Percentiles rank a stretch among this genome's conserved stretches.
Evolutionary conservation across 1,140 invertebrate genomes (phyloP).

Genomic region (Philotrypesis tridentata): DNA sequence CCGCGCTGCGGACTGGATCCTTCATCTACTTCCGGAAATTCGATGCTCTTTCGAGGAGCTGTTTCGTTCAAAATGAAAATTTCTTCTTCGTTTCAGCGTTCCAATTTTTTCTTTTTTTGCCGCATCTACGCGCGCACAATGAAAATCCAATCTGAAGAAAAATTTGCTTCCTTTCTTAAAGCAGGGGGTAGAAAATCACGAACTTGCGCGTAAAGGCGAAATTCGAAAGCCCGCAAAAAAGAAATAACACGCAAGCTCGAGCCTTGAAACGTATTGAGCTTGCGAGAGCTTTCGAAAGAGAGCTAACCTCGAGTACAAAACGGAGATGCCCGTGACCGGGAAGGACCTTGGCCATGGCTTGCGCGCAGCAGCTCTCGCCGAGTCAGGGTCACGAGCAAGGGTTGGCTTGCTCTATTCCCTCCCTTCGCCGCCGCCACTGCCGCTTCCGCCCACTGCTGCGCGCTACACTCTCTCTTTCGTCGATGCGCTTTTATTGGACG

Average conservation of each 20-base stretch:
- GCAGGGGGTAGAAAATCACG: too few relatives aligned
- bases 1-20: too few relatives aligned
- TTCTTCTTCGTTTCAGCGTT: too few relatives aligned
- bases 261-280: slow-evolving; percentile 4
- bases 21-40: too few relatives aligned
- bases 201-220: neutral
- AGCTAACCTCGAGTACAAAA: slow-evolving; percentile 3
- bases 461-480: slow-evolving; percentile 14
- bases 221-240: neutral
- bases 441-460: neutral
- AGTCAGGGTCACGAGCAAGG: slow-evolving; percentile 51
- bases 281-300: neutral
- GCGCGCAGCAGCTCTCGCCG: slow-evolving; percentile 58
- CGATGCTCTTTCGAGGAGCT: too few relatives aligned
- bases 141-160: too few relatives aligned
- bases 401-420: slow-evolving; percentile 35
- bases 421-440: neutral
- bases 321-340: slow-evolving; percentile 66
- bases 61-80: too few relatives aligned
- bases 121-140: too few relatives aligned
- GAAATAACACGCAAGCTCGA: neutral
- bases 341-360: slow-evolving; percentile 69
- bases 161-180: too few relatives aligned
- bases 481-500: neutral
- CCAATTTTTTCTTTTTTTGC: too few relatives aligned